A percentile compares a stretch with the other conserved stretches of the same genome.
Conservation (phyloP, 2,888 invertebrate species). For the Parnassius apollo region DNA sequence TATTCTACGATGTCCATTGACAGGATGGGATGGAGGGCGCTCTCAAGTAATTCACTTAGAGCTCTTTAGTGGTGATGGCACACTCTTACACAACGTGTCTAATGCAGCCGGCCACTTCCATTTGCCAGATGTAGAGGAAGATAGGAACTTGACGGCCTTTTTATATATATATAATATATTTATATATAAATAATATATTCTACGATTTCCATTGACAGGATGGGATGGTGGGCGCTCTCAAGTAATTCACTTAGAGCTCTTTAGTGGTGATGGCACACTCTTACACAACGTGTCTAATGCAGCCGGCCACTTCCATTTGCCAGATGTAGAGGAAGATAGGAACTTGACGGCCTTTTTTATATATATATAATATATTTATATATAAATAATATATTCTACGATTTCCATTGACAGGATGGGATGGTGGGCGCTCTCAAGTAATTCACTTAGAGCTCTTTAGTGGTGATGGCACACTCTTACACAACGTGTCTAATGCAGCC, state of each 20-base stretch:
- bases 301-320: slow-evolving; percentile 53
- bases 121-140: slow-evolving; percentile 42
- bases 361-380: too few relatives aligned
- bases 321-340: slow-evolving; percentile 38
- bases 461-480: slow-evolving; percentile 39
- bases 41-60: slow-evolving; percentile 55
- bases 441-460: slow-evolving; percentile 52
- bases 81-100: slow-evolving; percentile 44
- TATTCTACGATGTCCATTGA: not conserved
- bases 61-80: slow-evolving; percentile 42
- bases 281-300: slow-evolving; percentile 47
- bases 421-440: slow-evolving; percentile 58
- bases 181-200: not conserved
- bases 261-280: slow-evolving; percentile 39
- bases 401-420: slow-evolving; percentile 49
- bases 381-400: not conserved
- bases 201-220: slow-evolving; percentile 36
- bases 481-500: slow-evolving; percentile 45
- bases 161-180: too few relatives aligned
- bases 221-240: slow-evolving; percentile 67
- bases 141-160: slow-evolving; percentile 49
- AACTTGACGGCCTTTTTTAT: slow-evolving; percentile 60
- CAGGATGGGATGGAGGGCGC: slow-evolving; percentile 67
- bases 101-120: slow-evolving; percentile 53
- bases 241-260: slow-evolving; percentile 50